phyloP scores from a whole-genome alignment of 2,113 vertebrate genomes.

The Hirundichthys speculiger region DNA sequence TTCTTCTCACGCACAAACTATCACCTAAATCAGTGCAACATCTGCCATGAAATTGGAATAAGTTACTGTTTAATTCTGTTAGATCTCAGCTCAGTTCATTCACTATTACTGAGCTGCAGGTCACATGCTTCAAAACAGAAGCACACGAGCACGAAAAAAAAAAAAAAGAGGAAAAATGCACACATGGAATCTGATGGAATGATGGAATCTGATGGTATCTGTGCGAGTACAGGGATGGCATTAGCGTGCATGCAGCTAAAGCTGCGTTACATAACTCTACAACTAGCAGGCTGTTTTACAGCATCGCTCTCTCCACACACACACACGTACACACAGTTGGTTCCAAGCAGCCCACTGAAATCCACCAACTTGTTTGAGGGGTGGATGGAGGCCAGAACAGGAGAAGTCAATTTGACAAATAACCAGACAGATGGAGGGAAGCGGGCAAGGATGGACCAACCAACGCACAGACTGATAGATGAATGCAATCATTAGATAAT shows the following conservation, averaged over 20 bases:
- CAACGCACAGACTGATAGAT: conserved; percentile 3
- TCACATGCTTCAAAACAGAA: conserved; percentile 40
- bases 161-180: conserved; percentile 6
- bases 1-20: background rate
- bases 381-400: conserved; percentile 41
- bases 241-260: conserved; percentile 52
- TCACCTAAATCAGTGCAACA: background rate
- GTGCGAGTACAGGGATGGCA: conserved; percentile 38
- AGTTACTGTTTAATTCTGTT: conserved; percentile 22
- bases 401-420: conserved; percentile 18
- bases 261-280: conserved; percentile 65
- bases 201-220: conserved; percentile 14
- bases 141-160: background rate
- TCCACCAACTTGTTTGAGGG: conserved; percentile 28
- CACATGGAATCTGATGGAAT: conserved; percentile 13
- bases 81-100: conserved; percentile 6
- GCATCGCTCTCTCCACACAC: conserved; percentile 9
- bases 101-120: conserved; percentile 12
- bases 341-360: conserved; percentile 2
- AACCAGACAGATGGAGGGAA: conserved; percentile 43
- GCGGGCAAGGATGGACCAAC: conserved; percentile 17
- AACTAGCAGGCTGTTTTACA: conserved; percentile 38
- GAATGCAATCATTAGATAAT: conserved; percentile 29
- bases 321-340: background rate
- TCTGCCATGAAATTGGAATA: conserved; percentile 15